Conservation (phyloP, 64 coral and sea anemone genomes). For the Pocillopora damicornis region DNA sequence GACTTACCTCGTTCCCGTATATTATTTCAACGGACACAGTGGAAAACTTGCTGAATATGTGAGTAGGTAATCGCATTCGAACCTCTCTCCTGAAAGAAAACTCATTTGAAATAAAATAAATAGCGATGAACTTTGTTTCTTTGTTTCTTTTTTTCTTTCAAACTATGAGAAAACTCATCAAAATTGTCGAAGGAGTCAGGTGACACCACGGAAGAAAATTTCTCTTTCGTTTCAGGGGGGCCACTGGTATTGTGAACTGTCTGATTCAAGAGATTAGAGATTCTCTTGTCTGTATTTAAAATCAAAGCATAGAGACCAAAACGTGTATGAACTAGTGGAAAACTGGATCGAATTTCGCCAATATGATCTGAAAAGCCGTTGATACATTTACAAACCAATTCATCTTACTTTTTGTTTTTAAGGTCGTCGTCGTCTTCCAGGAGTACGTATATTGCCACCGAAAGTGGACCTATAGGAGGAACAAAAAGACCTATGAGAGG, state of each 20-base stretch:
- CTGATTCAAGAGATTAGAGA: too few species aligned
- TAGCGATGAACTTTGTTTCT: neutral
- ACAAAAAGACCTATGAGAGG: neutral
- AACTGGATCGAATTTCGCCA: neutral
- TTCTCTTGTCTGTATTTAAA: too few species aligned
- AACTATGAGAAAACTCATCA: too few species aligned
- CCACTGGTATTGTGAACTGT: too few species aligned
- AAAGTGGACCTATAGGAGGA: slow-evolving; percentile 13
- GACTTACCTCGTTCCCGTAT: slow-evolving; percentile 25
- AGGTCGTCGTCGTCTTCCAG: slow-evolving; percentile 10
- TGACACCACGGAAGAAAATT: too few species aligned
- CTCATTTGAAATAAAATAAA: neutral
- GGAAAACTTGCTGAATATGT: slow-evolving; percentile 21
- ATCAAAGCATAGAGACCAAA: too few species aligned
- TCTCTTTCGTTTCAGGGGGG: too few species aligned
- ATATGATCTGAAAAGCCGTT: neutral
- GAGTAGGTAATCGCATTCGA: neutral
- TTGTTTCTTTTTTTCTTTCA: too few species aligned
- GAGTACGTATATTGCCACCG: slow-evolving; percentile 11
- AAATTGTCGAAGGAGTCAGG: too few species aligned
- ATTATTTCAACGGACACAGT: neutral
- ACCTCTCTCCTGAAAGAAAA: slow-evolving; percentile 13
- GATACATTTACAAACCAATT: neutral
- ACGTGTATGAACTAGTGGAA: too few species aligned
- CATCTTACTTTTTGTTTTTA: slow-evolving; percentile 17